Evolutionary conservation across 2,888 invertebrate genomes (phyloP).

Genomic region (Lasioglossum oenotherae): DNA sequence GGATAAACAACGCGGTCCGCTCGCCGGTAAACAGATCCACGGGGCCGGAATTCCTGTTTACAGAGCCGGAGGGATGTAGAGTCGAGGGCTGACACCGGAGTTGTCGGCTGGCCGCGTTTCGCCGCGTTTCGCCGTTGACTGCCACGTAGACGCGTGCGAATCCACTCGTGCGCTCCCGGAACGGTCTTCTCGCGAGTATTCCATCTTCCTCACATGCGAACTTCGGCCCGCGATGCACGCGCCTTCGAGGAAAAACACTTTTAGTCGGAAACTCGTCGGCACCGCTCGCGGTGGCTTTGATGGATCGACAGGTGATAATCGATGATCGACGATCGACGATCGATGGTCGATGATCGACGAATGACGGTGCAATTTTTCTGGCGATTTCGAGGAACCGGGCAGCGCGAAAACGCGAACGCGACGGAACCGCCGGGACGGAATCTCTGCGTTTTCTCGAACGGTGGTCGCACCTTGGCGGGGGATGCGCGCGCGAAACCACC

Average conservation of each 20-base stretch:
- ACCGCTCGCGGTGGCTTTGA: background rate
- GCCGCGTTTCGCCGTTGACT: background rate
- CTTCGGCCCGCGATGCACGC: background rate
- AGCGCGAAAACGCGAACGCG: constrained; percentile 9
- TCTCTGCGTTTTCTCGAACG: constrained; percentile 62
- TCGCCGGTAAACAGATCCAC: background rate
- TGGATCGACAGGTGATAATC: background rate
- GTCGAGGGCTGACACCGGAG: background rate
- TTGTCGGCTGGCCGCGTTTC: constrained; percentile 1
- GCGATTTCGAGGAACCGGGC: background rate
- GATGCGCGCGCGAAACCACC: constrained; percentile 80
- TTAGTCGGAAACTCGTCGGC: background rate
- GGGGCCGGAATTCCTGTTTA: constrained; percentile 1
- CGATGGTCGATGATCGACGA: background rate
- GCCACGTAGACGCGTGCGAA: background rate
- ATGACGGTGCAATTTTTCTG: background rate
- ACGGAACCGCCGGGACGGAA: constrained; percentile 61
- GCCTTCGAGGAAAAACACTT: background rate
- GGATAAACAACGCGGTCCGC: background rate
- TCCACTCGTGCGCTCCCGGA: background rate
- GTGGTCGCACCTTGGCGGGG: constrained; percentile 63
- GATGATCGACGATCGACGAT: background rate
- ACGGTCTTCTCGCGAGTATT: background rate
- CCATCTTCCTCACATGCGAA: background rate
- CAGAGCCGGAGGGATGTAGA: background rate